A percentile compares a stretch with the other conserved stretches of the same genome.
Evolutionary conservation across 2,113 vertebrate genomes (phyloP).

Genomic region (Pedetes capensis): DNA sequence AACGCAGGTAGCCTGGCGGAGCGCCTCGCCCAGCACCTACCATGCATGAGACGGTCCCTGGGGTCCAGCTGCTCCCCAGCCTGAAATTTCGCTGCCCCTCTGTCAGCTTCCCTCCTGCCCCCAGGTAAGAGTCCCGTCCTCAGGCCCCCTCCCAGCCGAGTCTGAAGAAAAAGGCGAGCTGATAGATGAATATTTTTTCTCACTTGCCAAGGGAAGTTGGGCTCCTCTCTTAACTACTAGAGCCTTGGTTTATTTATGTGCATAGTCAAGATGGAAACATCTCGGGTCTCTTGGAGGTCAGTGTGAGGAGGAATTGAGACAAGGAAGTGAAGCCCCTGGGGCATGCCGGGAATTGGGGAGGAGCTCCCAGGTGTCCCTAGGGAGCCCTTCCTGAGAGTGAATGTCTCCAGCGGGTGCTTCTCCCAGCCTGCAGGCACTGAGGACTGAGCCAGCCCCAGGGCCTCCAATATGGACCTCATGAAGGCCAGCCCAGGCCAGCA

Average conservation of each 20-base stretch:
- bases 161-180: neutral
- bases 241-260: neutral
- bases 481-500: neutral
- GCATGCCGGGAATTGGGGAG: fast-evolving
- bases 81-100: neutral
- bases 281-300: neutral
- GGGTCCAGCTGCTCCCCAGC: too few species aligned
- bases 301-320: neutral
- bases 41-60: too few species aligned
- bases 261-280: neutral
- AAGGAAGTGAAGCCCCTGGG: neutral
- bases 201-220: neutral
- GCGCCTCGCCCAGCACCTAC: neutral
- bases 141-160: neutral
- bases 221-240: neutral
- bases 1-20: neutral
- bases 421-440: neutral
- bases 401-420: neutral
- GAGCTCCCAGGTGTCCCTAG: neutral
- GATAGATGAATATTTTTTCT: neutral
- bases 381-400: neutral
- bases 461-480: too few species aligned
- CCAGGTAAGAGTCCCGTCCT: neutral
- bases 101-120: neutral
- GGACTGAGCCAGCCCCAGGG: neutral